phyloP scores from a whole-genome alignment of 1,140 invertebrate genomes.

The Drosophila obscura region DNA sequence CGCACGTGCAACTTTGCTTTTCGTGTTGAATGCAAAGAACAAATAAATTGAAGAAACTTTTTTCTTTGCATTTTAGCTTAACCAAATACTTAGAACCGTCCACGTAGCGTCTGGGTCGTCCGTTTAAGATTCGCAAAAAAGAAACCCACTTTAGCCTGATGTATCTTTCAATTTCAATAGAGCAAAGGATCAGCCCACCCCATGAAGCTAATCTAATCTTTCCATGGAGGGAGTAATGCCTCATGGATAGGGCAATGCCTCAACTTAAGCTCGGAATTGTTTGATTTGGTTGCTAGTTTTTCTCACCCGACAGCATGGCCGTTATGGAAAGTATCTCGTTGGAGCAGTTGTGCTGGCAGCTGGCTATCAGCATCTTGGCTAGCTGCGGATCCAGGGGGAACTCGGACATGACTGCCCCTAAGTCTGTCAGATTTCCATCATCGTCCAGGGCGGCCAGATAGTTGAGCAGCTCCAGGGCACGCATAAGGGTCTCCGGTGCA shows the following conservation, averaged over 20 bases:
- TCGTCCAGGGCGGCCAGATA: slow-evolving; percentile 96
- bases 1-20: slow-evolving; percentile 75
- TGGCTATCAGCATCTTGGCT: slow-evolving; percentile 99
- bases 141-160: not conserved
- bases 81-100: slow-evolving; percentile 28
- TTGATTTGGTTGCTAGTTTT: slow-evolving; percentile 13
- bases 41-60: slow-evolving; percentile 82
- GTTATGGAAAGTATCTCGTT: slow-evolving; percentile 99
- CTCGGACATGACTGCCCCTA: slow-evolving; percentile 99
- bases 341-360: slow-evolving; percentile 98
- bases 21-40: slow-evolving; percentile 83
- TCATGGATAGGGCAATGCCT: not conserved
- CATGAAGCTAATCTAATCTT: not conserved
- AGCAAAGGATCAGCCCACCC: not conserved
- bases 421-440: slow-evolving; percentile 96
- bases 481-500: slow-evolving; percentile 99
- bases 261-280: slow-evolving; percentile 31
- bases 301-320: slow-evolving; percentile 98
- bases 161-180: slow-evolving; percentile 52
- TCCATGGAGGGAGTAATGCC: not conserved
- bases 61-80: slow-evolving; percentile 61
- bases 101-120: slow-evolving; percentile 15
- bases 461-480: slow-evolving; percentile 98
- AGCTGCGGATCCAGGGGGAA: slow-evolving; percentile 99
- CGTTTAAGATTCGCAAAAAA: not conserved